Conservation (phyloP, 2,113 vertebrate species). For the Saccopteryx bilineata region DNA sequence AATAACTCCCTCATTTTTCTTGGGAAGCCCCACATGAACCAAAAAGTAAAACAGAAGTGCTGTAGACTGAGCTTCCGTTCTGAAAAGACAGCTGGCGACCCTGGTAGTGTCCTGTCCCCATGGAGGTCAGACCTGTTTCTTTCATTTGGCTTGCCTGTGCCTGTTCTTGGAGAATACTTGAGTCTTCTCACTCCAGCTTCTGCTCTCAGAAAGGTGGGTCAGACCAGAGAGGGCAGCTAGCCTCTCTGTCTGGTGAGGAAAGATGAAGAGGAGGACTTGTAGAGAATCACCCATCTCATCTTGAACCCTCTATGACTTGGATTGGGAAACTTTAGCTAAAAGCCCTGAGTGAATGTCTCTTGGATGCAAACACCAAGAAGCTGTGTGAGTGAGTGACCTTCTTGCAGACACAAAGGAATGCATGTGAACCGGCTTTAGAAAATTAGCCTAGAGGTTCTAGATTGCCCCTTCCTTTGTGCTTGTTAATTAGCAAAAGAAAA, state of each 20-base stretch:
- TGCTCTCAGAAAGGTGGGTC: not conserved
- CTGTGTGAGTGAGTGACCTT: no score
- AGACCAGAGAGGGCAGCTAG: not conserved
- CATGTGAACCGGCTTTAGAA: no score
- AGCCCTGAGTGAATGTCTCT: no score
- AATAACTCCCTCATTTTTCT: not conserved
- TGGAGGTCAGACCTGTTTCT: not conserved
- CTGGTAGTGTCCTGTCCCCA: not conserved
- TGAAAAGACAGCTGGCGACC: not conserved
- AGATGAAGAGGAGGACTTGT: not conserved
- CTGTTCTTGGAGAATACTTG: not conserved
- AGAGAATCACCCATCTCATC: no score
- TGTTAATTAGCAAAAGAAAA: no score
- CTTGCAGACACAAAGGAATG: no score
- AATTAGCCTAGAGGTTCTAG: no score
- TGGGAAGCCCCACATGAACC: not conserved
- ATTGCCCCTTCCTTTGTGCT: no score
- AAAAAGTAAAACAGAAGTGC: not conserved
- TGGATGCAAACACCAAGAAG: no score
- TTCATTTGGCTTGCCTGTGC: not conserved
- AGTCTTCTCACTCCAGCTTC: not conserved
- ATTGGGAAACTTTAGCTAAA: no score
- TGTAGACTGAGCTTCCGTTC: not conserved
- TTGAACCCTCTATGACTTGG: no score
- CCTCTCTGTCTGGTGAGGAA: not conserved